These are phyloP conservation scores for Chrysaora quinquecirrha DNA, from an alignment of 30 jellyfish, hydroid and myxozoan species.

Conservation along the genomic window DNA sequence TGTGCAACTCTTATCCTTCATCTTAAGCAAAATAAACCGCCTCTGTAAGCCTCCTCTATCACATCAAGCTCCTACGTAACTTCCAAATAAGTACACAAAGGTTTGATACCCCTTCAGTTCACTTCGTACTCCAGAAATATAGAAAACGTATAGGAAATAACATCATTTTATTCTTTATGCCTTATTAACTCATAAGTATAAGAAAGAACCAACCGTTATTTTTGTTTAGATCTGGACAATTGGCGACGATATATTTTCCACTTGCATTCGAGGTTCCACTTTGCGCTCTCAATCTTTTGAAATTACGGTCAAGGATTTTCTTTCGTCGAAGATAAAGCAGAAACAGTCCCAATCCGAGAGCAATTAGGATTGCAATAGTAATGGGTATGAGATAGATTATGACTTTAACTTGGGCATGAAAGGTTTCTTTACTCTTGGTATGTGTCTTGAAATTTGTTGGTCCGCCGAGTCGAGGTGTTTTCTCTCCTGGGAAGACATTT, in stretches of 20 bases:
- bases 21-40: too few species aligned
- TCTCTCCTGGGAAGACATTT: too few species aligned
- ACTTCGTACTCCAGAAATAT: too few species aligned
- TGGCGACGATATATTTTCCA: background rate
- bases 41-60: too few species aligned
- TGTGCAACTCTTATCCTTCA: too few species aligned
- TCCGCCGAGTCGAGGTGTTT: background rate
- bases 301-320: background rate
- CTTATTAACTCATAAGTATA: too few species aligned
- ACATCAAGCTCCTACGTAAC: too few species aligned
- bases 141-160: too few species aligned
- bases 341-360: background rate
- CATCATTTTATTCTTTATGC: too few species aligned
- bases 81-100: too few species aligned
- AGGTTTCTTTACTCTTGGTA: background rate
- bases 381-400: background rate
- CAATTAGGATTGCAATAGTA: background rate
- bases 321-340: background rate
- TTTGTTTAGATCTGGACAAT: background rate
- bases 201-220: background rate
- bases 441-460: background rate
- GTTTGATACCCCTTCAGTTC: too few species aligned
- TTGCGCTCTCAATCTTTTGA: background rate
- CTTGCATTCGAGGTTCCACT: background rate
- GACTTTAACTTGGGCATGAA: background rate